Evolutionary conservation across 2,113 vertebrate genomes (phyloP), one percentile per base, ranked within the genome.

Genomic region (Phycodurus eques): DNA sequence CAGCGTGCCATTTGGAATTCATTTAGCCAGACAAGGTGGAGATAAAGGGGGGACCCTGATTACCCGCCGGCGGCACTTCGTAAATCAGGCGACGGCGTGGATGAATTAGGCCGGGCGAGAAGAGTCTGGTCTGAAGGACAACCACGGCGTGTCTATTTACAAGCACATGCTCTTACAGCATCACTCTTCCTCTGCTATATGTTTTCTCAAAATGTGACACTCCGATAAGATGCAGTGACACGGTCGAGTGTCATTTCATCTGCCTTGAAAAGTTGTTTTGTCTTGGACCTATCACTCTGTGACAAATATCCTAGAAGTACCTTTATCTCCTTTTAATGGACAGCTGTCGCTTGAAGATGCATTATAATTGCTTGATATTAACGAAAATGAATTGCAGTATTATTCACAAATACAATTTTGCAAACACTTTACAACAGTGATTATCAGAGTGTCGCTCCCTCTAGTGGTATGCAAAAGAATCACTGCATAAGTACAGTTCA

Each of bases 1-100:
- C 89, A 78, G 78, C 5, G 22, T 90, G 89, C 90, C 91, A 92
- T 92, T 93, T 91, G 83, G 85, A 90, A 89, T 92, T 89, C 84
- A 84, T 91, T 88, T 88, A 83, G 82, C 81, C 71, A 69, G 87
- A 74, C 86, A 84, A 81, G 79, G 88, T 77, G 71, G 78, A 87
- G 88, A 90, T 90, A 91, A 89, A 91, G 85, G 83, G 81, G 61
- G 85, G 76, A 73, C 76, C 80, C 85, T 56, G 44, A 74, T 80
- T 82, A 82, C 83, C 84, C 79, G 76, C 74, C 15, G 61, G 79
- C 73, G 47, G 78, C 80, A 73, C 87, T 85, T 44, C 51, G 85
- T 88, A 86, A 89, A 85, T 88, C 89, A 92, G 77, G 75, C 77
- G 79, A 20, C 72, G 59, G 79, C 80, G 3, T 57, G 78, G 74